Evolutionary conservation across 2,797 vertebrate species (phyloP), one percentile per base, ranked within the genome.

Genomic region (Cirrhinus mrigala): DNA sequence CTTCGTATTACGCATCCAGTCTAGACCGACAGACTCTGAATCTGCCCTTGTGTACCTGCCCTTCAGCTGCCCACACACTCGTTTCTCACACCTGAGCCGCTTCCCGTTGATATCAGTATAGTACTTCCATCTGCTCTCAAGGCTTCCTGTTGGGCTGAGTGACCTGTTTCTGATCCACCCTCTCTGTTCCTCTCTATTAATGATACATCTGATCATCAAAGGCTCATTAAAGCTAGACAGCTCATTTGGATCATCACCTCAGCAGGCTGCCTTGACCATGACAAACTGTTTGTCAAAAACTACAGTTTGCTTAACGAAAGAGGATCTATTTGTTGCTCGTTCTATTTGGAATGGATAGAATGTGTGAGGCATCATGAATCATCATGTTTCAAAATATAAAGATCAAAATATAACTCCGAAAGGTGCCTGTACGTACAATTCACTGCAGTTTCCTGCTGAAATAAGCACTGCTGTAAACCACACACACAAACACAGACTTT

Each of bases 101-200:
- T 77, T 87, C 89, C 87, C 81, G 87, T 79, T 76, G 83, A 74
- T 91, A 85, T 50, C 86, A 81, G 86, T 64, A 71, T 89, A 76
- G 84, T 76, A 64, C 69, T 84, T 88, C 91, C 90, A 93, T 93
- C 92, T 93, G 92, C 85, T 86, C 78, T 46, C 60, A 52, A 22
- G 77, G 81, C 85, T 64, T 62, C 91, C 85, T 24, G 46, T 89
- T 80, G 90, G 52, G 90, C 75, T 40, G 71, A 85, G 83, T 86
- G 71, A 75, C 74, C 73, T 77, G 56, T 83, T 78, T 83, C 76
- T 87, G 77, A 83, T 81, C 82, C 27, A 37, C 56, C 69, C 64
- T 22, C 56, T 40, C 24, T 58, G 81, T 75, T 76, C 68, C 76
- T 81, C 83, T 44, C 54, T 79, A 71, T 76, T 83, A 80, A 81